phyloP scores from a whole-genome alignment of 2,797 vertebrate genomes.

The Caiman crocodilus region DNA sequence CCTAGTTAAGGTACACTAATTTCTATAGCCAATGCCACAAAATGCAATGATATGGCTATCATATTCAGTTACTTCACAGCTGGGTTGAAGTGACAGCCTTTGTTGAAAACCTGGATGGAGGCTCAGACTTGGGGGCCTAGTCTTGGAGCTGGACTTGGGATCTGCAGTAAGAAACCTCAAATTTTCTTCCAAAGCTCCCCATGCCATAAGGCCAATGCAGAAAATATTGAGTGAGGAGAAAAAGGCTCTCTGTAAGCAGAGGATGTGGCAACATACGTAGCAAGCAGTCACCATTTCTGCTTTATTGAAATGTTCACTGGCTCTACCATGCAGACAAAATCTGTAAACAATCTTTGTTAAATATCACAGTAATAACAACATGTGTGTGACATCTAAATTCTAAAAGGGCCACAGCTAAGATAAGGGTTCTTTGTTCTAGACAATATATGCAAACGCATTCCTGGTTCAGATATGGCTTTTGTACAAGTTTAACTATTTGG shows the following conservation, averaged over 20 bases:
- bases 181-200: background rate
- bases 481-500: background rate
- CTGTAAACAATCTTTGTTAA: background rate
- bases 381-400: background rate
- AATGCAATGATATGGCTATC: background rate
- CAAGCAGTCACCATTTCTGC: rapidly evolving
- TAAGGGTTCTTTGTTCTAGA: background rate
- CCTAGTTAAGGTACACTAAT: too few species aligned
- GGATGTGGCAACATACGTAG: background rate
- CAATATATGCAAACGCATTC: background rate
- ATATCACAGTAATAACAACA: background rate
- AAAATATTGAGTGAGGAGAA: background rate
- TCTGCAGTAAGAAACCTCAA: too few species aligned
- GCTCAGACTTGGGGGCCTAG: too few species aligned
- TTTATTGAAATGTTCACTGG: background rate
- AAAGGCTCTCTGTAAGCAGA: background rate
- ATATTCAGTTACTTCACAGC: background rate
- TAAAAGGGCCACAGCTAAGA: background rate
- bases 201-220: background rate
- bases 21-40: background rate
- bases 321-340: background rate
- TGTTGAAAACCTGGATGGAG: too few species aligned
- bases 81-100: background rate
- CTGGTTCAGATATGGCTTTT: background rate
- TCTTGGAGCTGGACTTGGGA: too few species aligned